Conservation (phyloP, 2,888 invertebrate species). For the Augiades crinisus region DNA sequence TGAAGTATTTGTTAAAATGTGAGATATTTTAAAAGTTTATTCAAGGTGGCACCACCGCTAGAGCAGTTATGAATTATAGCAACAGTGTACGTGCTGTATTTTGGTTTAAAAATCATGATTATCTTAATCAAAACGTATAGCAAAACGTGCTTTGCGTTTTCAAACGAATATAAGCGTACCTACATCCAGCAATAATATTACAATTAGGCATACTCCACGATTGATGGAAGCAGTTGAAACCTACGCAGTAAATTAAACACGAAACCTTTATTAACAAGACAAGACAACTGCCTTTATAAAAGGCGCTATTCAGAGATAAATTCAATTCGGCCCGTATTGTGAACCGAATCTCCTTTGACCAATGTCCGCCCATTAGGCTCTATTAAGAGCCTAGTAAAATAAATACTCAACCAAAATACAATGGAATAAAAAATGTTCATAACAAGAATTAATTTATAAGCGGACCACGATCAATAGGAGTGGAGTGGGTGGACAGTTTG, state of each 20-base stretch:
- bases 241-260: slow-evolving; percentile 17
- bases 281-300: slow-evolving; percentile 24
- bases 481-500: slow-evolving; percentile 79
- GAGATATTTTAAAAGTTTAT: too few relatives aligned
- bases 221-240: slow-evolving; percentile 7
- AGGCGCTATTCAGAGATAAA: slow-evolving; percentile 32
- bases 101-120: too few relatives aligned
- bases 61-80: too few relatives aligned
- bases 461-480: slow-evolving; percentile 72
- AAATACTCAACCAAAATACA: slow-evolving; percentile 66
- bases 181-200: not conserved
- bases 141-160: too few relatives aligned
- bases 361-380: slow-evolving; percentile 70
- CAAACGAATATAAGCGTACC: too few relatives aligned
- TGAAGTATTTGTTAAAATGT: too few relatives aligned
- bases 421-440: slow-evolving; percentile 76
- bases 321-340: slow-evolving; percentile 36
- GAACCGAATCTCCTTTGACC: slow-evolving; percentile 62
- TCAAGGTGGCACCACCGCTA: too few relatives aligned
- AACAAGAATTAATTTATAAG: slow-evolving; percentile 78
- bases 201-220: not conserved
- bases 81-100: too few relatives aligned
- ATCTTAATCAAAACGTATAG: too few relatives aligned
- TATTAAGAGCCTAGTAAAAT: slow-evolving; percentile 62
- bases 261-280: slow-evolving; percentile 21